Conservation (phyloP, 2,113 vertebrate species). For the Nycticorax nycticorax region DNA sequence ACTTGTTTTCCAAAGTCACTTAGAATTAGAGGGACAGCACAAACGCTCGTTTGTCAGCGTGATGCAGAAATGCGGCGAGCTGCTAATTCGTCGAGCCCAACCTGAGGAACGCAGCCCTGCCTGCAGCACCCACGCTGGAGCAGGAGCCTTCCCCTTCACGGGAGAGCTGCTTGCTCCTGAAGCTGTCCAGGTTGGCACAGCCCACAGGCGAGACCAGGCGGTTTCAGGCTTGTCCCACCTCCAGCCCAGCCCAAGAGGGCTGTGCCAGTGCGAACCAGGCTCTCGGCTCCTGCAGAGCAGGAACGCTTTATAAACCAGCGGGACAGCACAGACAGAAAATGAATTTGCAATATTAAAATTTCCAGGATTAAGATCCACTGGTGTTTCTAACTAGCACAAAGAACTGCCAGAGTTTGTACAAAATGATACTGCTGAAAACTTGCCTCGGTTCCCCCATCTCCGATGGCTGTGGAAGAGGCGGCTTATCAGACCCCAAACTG, state of each 20-base stretch:
- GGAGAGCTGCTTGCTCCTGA: neutral
- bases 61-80: accelerated
- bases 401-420: neutral
- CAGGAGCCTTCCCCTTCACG: accelerated
- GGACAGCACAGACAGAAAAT: neutral
- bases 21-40: neutral
- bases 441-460: neutral
- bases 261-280: neutral
- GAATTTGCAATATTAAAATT: neutral
- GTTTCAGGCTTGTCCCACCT: neutral
- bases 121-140: accelerated
- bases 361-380: neutral
- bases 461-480: accelerated
- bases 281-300: accelerated
- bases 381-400: neutral
- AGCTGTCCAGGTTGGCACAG: accelerated
- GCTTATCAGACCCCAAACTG: neutral
- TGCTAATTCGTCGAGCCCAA: neutral
- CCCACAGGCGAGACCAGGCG: accelerated
- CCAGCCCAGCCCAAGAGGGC: neutral
- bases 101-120: neutral
- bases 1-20: neutral
- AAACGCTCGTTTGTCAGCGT: accelerated
- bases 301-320: neutral
- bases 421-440: neutral